Percentiles rank a stretch among this genome's conserved stretches.
These are phyloP conservation scores for Tympanoctomys barrerae DNA, from an alignment of 2,797 vertebrate species.

Conservation along the genomic window DNA sequence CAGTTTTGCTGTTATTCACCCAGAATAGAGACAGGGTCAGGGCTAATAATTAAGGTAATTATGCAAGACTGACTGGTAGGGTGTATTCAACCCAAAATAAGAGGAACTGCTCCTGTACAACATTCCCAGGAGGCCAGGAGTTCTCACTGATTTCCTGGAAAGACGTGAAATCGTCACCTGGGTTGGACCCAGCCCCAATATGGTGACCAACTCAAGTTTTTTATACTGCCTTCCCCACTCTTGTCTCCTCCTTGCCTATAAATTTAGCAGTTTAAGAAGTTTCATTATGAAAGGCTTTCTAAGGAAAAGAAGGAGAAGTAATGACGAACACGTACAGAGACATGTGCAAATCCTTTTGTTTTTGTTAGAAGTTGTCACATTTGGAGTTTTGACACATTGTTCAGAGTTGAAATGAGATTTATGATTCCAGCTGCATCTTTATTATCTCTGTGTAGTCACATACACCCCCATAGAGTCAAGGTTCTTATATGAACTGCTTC, in stretches of 20 bases:
- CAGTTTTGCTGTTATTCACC: background rate
- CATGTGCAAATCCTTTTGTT: background rate
- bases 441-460: background rate
- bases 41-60: background rate
- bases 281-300: background rate
- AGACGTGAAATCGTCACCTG: background rate
- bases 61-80: background rate
- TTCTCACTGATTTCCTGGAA: background rate
- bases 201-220: background rate
- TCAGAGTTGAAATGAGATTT: background rate
- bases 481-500: background rate
- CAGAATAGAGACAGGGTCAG: background rate
- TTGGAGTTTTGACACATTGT: background rate
- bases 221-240: fast-evolving
- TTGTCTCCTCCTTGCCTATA: background rate
- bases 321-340: background rate
- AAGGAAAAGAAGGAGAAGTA: background rate
- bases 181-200: background rate
- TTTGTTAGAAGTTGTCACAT: background rate
- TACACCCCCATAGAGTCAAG: background rate
- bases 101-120: background rate
- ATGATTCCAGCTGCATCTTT: background rate
- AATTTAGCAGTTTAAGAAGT: background rate
- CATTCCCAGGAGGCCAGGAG: background rate
- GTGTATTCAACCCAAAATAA: background rate